Evolutionary conservation across 1,140 invertebrate genomes (phyloP), one percentile per base, ranked within the genome.

Genomic region (Lutraria rhynchaena): DNA sequence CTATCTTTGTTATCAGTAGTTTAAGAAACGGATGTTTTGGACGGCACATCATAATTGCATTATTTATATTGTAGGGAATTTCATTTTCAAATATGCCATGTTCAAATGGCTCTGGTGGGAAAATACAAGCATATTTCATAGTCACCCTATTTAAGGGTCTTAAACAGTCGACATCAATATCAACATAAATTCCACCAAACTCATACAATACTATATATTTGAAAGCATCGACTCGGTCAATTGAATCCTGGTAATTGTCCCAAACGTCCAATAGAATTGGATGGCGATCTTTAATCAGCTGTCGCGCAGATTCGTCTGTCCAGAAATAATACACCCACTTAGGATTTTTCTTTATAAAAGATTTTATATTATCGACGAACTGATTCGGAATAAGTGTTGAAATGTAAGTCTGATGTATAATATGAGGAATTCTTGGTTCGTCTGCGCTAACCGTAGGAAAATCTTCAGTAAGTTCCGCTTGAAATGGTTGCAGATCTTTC

Each of bases 261-360:
- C 73, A 90, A 7, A 85, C 65, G 0, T 55, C 51, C 5, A 90
- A 57, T 33, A 87, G 86, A 58, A 75, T 53, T 17, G 87, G 83
- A 71, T 88, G 86, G 27, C 82, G 73, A 2, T 87, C 81, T 29
- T 74, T 53, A 51, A 90, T 78, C 0, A 90, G 58, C 29, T 83
- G n/a, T 33, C 86, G 60, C 13, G 83, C 86, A 73, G 81, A 83
- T 1, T 84, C 83, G 60, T 88, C 84, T 22, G 89, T 90, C 89
- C 89, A 90, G n/a, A 90, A 83, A 82, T 84, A 88, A 76, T 89
- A 88, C 41, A 86, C 82, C 89, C 89, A 90, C 17, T 81, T 83
- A 29, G 87, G 87, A 58, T 90, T 81, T 29, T 83, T 49, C 29
- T 55, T 46, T n/a, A 69, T 60, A 85, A 89, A 90, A 5, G 88